phyloP scores from a whole-genome alignment of 2,888 invertebrate genomes.

The Ptilodon capucinus region DNA sequence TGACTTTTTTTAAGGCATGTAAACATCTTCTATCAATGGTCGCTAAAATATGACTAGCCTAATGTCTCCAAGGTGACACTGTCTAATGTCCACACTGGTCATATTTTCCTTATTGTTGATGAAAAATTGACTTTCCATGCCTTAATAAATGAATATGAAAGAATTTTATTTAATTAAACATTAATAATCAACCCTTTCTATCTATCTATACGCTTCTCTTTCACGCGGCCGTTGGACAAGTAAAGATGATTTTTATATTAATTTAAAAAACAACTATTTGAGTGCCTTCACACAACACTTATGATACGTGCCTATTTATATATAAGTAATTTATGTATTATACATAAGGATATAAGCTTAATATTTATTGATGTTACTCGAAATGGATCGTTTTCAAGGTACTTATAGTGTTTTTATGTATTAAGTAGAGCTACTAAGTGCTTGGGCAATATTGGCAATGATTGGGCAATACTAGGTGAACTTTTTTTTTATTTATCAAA shows the following conservation, averaged over 20 bases:
- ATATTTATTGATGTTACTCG: background rate
- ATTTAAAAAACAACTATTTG: constrained; percentile 31
- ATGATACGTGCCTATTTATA: constrained; percentile 55
- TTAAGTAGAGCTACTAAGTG: background rate
- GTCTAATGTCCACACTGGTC: no score
- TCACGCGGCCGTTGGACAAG: constrained; percentile 65
- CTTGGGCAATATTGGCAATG: background rate
- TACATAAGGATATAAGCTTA: background rate
- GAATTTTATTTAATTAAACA: no score
- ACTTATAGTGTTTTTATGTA: background rate
- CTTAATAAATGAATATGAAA: no score
- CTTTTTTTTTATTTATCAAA: no score
- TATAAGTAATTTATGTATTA: constrained; percentile 12
- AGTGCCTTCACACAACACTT: constrained; percentile 59
- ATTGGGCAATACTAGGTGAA: no score
- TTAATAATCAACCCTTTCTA: background rate
- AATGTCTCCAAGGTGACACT: no score
- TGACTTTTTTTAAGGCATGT: no score
- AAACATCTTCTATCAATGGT: no score
- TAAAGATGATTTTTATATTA: constrained; percentile 48
- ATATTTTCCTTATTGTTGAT: no score
- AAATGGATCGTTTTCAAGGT: background rate
- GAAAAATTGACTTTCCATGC: no score
- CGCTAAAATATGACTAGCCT: no score
- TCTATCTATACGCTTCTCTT: constrained; percentile 42